Evolutionary conservation across 2,113 vertebrate species (phyloP).

Genomic region (Callaeas wilsoni): DNA sequence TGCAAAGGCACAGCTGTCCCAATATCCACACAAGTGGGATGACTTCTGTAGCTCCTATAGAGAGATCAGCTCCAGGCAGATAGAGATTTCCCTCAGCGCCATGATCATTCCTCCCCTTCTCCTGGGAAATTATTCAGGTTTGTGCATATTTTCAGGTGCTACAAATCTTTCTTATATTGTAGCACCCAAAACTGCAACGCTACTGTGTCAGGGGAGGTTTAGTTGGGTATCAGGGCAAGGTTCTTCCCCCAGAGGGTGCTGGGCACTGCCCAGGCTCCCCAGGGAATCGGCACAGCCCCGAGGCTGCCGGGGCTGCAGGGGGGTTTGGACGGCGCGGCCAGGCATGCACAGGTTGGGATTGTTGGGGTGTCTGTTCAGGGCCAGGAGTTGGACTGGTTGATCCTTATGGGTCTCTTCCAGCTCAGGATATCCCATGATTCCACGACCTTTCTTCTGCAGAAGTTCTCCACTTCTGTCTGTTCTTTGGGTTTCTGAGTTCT

Average conservation of each 20-base stretch:
- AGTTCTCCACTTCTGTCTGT: background rate
- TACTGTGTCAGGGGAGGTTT: background rate
- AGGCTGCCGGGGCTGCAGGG: background rate
- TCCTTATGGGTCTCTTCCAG: background rate
- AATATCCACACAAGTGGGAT: background rate
- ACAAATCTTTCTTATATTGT: background rate
- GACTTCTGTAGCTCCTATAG: background rate
- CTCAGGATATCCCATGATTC: background rate
- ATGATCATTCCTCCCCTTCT: background rate
- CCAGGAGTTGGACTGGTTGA: background rate
- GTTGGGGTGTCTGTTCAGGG: background rate
- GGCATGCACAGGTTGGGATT: background rate
- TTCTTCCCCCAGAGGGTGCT: background rate
- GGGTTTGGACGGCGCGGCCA: accelerated
- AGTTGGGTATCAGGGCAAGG: background rate
- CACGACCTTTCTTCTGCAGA: background rate
- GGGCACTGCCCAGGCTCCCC: background rate
- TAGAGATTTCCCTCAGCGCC: background rate
- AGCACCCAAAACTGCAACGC: background rate
- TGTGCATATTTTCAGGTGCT: background rate
- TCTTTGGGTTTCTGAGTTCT: accelerated
- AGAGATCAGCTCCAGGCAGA: background rate
- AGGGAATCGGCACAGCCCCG: accelerated
- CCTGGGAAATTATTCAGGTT: background rate
- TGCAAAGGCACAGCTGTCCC: background rate